phyloP scores from a whole-genome alignment of 2,888 invertebrate genomes.

The Trichopoda pennipes region DNA sequence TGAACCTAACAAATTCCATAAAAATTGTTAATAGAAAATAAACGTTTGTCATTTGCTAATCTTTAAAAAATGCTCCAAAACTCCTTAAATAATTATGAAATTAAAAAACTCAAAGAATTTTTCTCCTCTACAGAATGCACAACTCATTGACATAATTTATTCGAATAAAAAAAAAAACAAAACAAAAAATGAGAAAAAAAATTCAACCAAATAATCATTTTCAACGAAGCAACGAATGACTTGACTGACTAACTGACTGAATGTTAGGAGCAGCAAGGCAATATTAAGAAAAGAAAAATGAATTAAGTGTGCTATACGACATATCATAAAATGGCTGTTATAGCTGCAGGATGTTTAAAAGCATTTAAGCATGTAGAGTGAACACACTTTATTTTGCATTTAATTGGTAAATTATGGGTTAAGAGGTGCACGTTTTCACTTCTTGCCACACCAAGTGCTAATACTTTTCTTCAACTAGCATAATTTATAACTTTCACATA shows the following conservation, averaged over 20 bases:
- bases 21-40: no score
- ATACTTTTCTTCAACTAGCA: constrained; percentile 19
- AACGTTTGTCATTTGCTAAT: no score
- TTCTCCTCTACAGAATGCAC: constrained; percentile 6
- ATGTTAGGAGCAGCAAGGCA: not conserved
- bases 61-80: no score
- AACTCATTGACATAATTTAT: constrained; percentile 61
- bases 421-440: constrained; percentile 39
- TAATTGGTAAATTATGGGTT: constrained; percentile 67
- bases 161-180: constrained; percentile 20
- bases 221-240: constrained; percentile 37
- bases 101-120: constrained; percentile 48
- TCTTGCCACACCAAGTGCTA: not conserved
- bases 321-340: not conserved
- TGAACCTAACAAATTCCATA: no score
- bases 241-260: constrained; percentile 15
- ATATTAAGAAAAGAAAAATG: not conserved
- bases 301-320: not conserved
- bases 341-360: constrained; percentile 30
- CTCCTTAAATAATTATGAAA: constrained; percentile 41
- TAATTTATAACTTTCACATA: constrained; percentile 18
- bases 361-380: constrained; percentile 33
- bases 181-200: not conserved
- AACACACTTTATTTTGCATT: constrained; percentile 45
- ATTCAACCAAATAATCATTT: constrained; percentile 3